Base-by-base conservation (phyloP, 1,140 invertebrate species). In the Mya arenaria region DNA sequence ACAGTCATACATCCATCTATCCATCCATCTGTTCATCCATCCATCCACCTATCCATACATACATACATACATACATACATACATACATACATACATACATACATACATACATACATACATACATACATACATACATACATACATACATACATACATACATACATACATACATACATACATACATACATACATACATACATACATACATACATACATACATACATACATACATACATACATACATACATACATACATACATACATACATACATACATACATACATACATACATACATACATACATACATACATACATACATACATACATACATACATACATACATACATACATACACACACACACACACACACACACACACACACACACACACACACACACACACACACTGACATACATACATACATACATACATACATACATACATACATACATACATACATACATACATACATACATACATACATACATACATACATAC, bases 251-350 rank as follows among this genome's bases (percentile, higher is more conserved):
- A 44, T 19, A 44, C 10, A 44, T 19, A 44, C 10, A 44, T 19
- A 44, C 10, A 44, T 19, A 44, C 19, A 41, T 15, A 60, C 23
- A 37, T 19, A 44, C 19, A 44, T 19, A 44, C 19, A 44, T 19
- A 44, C 19, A 44, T 19, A 44, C 19, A 44, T 19, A 44, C 10
- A 44, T 19, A 44, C 19, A 28, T 30, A 72, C 19, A 72, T 13
- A 44, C 25, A 82, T 19, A 60, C 44, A 75, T 17, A 82, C 25
- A 44, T 19, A 44, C 10, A 44, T 19, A 44, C 10, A 44, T 19
- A 44, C 19, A 44, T 19, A 44, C 41, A 44, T 19, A 44, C 19
- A 44, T 19, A 44, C 41, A 44, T 19, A 44, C 19, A 44, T 19
- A 44, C 41, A 44, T 19, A 44, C 19, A 44, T 19, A 44, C 10